Conservation (phyloP, 2,113 vertebrate species). For the Nesospiza acunhae region DNA sequence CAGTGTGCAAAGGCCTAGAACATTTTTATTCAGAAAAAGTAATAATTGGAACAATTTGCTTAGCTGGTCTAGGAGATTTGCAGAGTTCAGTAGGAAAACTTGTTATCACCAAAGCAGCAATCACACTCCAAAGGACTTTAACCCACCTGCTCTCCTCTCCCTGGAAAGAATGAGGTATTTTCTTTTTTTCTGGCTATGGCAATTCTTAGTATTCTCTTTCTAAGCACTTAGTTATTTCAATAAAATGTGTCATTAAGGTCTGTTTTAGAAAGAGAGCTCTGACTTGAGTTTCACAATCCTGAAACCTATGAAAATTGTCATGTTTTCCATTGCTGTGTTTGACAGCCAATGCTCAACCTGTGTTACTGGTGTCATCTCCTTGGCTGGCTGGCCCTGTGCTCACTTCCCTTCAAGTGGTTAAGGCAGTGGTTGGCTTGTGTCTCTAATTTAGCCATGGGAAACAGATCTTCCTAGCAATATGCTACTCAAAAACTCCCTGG, state of each 20-base stretch:
- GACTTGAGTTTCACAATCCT: not conserved
- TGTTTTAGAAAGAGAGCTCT: not conserved
- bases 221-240: not conserved
- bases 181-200: not conserved
- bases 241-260: not conserved
- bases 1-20: not conserved
- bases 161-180: not conserved
- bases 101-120: not conserved
- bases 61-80: not conserved
- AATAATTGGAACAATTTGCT: not conserved
- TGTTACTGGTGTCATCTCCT: not conserved
- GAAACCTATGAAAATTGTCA: not conserved
- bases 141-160: not conserved
- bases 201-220: not conserved
- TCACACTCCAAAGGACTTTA: not conserved
- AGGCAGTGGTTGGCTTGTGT: slow-evolving; percentile 27
- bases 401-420: slow-evolving; percentile 61
- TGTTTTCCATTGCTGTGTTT: not conserved
- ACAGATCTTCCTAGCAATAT: slow-evolving; percentile 19
- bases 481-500: slow-evolving; percentile 42
- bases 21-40: not conserved
- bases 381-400: not conserved
- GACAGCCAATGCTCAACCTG: not conserved
- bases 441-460: slow-evolving; percentile 46
- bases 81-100: not conserved